A percentile compares a stretch with the other conserved stretches of the same genome.
phyloP scores from a whole-genome alignment of 37 sponge, comb jelly and placozoan species.

The Beroe ovata region DNA sequence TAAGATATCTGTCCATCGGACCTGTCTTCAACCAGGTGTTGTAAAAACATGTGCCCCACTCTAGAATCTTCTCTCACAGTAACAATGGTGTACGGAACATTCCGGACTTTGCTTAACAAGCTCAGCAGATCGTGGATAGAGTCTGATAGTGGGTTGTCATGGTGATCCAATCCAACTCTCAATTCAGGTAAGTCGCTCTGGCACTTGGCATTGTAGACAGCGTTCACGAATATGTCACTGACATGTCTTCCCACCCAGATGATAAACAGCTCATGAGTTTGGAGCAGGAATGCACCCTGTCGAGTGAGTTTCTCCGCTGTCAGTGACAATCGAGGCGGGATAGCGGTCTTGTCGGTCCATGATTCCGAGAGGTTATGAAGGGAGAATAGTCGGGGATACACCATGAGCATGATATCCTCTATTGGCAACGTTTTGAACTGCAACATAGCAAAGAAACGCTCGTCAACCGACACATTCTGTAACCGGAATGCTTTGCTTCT shows the following conservation, averaged over 20 bases:
- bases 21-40: constrained; percentile 86
- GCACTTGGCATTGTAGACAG: neutral
- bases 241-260: constrained; percentile 49
- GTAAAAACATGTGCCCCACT: constrained; percentile 73
- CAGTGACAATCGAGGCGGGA: constrained; percentile 75
- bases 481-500: constrained; percentile 83
- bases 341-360: constrained; percentile 66
- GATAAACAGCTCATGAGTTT: constrained; percentile 69
- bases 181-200: constrained; percentile 22
- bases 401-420: constrained; percentile 72
- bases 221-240: constrained; percentile 52
- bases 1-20: constrained; percentile 88
- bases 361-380: constrained; percentile 76
- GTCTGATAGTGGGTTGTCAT: constrained; percentile 40
- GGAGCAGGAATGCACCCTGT: constrained; percentile 84
- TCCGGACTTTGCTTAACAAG: constrained; percentile 18
- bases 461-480: constrained; percentile 73
- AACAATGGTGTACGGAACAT: neutral
- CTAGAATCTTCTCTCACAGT: constrained; percentile 79
- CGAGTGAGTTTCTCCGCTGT: constrained; percentile 83
- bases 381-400: constrained; percentile 85
- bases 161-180: neutral
- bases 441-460: constrained; percentile 77
- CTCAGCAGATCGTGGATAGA: constrained; percentile 1
- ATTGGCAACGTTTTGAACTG: constrained; percentile 82